Evolutionary conservation across 2,888 invertebrate species (phyloP), one percentile per base, ranked within the genome.

Genomic region (Psylliodes chrysocephalus): DNA sequence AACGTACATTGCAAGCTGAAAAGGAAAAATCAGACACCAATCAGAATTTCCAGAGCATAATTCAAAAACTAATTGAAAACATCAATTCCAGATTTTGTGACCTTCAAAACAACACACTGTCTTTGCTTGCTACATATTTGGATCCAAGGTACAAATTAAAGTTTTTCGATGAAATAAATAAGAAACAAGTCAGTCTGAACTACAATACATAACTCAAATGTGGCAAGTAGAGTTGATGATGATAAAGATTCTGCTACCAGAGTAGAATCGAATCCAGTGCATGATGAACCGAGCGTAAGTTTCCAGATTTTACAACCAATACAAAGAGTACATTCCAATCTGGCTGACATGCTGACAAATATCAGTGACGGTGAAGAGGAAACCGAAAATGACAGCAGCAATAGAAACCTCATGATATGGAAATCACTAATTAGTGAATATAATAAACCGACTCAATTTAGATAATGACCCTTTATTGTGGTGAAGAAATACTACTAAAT

Each of bases 41-140:
- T 49, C 49, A 49, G 49, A 14, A 49, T 49, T 49, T 49, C 19
- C 7, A 49, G n/a, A 22, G 6, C 10, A 49, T 49, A 3, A 49
- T 49, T 49, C 28, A 28, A 28, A 28, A 28, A 28, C 28, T 28
- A 4, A 28, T 6, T 28, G 28, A 28, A 28, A 8, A 49, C 22
- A 49, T 49, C 25, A 49, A 49, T 49, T 49, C 22, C n/a, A 49
- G 49, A 22, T 49, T 49, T 49, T 49, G 19, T 49, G 49, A 49
- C 19, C 22, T 49, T 49, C 10, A 19, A 6, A 49, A 12, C 49
- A 49, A n/a, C 25, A 49, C 28, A 28, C 5, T 28, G 28, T 28
- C 4, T 28, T 6, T 8, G 28, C 28, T 28, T 28, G 28, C 28
- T 8, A 28, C 28, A 28, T 28, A 28, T 28, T 28, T 28, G 8